Base-by-base conservation (phyloP, 2,113 vertebrate species). In the Sapayoa aenigma region DNA sequence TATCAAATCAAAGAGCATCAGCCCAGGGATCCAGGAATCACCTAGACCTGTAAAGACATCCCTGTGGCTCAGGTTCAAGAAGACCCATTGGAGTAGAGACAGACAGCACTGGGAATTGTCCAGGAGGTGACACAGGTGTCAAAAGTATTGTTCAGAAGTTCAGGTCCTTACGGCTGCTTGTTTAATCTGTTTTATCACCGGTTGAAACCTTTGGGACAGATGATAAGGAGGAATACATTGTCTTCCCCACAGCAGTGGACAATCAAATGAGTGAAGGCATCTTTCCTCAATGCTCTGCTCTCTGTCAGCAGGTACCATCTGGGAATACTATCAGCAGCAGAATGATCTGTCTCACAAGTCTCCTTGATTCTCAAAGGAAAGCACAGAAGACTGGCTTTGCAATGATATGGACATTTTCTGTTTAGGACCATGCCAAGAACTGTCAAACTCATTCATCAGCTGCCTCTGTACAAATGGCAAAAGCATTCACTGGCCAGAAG, bases 371-470 rank as follows among this genome's bases (percentile, higher is more conserved):
- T 62, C 41, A 39, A 76, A 75, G 28, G 14, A 76, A 42, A 69
- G 49, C 37, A 17, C 49, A 86, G 55, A 31, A 85, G 17, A 25
- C 22, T 74, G 69, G 42, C 20, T 63, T 44, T 56, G 46, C 81
- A 75, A 19, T 35, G 56, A 66, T 42, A 58, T 2, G 53, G 46
- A 46, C 50, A 49, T 84, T 95, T 94, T 91, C 84, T 58, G 46
- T 53, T 44, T 77, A 84, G 89, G 62, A 41, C 56, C 49, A 44
- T 1, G 3, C 80, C 20, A 91, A 95, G 89, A 62, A 66, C 53
- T 73, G 78, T 82, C 91, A 89, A 76, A 94, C 46, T 89, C 89
- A 89, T 87, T 93, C 89, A 94, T 91, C 93, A 91, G 89, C 89
- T 91, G 88, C 88, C 53, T 41, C 92, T 84, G 74, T 44, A 66